Base-by-base conservation (phyloP, 2,113 vertebrate genomes). In the Xiphophorus maculatus region DNA sequence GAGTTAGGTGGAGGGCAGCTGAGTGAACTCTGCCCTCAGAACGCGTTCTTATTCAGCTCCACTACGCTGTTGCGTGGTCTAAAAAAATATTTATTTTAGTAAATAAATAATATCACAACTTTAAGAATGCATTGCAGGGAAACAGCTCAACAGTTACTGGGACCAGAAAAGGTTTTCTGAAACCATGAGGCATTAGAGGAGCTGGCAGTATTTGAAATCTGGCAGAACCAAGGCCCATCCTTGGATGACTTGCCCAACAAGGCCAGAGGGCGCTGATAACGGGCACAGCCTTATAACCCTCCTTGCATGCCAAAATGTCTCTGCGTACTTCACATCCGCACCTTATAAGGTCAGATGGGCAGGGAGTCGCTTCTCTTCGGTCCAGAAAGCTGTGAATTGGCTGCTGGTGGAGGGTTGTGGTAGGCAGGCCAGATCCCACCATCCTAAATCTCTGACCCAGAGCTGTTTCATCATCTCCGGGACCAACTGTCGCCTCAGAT, bases 261-360 rank as follows among this genome's bases (percentile, higher is more conserved):
- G 90, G 90, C 89, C 91, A 90, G 84, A 90, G 91, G 90, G 88
- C 87, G 87, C 81, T 77, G 62, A 90, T 85, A 88, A 87, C 87
- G 90, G 91, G 91, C 90, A 90, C 83, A 89, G 84, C 74, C 83
- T 87, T 85, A 87, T 84, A 73, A 91, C 86, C 87, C 84, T 87
- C 74, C 37, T 14, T 81, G 77, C 71, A 83, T 90, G 92, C 92
- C 91, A 92, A 87, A 82, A 85, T 76, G 86, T 87, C 79, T 85
- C 83, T 58, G 51, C 72, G 44, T 66, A 71, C 79, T 88, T 37
- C 68, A 73, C 69, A 78, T 76, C 81, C 69, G 10, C 80, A 69
- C 79, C 87, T 84, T 79, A 83, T 82, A 77, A 66, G 87, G 89
- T 63, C 83, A 82, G 63, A 80, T 30, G 54, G 75, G 83, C 69